A percentile compares a stretch with the other conserved stretches of the same genome.
These are phyloP conservation scores for Venustoraphidia nigricollis DNA, from an alignment of 2,888 invertebrate genomes.

Conservation along the genomic window DNA sequence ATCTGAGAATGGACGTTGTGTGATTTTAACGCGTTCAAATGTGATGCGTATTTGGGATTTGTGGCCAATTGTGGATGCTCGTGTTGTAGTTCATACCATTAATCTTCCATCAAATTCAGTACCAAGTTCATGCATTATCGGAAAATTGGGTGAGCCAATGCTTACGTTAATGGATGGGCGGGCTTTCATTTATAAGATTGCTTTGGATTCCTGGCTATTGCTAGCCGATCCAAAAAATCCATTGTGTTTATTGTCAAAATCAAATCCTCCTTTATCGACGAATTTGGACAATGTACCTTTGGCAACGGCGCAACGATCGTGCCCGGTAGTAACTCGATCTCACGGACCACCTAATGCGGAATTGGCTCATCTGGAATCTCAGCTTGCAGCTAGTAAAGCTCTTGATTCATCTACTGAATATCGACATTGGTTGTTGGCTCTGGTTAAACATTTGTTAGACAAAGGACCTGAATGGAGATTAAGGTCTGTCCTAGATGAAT, in stretches of 20 bases:
- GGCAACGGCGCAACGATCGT: conserved; percentile 23
- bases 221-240: conserved; percentile 36
- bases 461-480: conserved; percentile 60
- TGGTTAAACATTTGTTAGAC: conserved; percentile 39
- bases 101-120: conserved; percentile 2
- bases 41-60: conserved; percentile 45
- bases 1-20: conserved; percentile 29
- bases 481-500: conserved; percentile 57
- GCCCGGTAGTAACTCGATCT: conserved; percentile 15
- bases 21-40: conserved; percentile 39
- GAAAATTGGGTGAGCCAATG: conserved; percentile 55
- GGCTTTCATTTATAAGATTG: conserved; percentile 67
- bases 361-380: conserved; percentile 53
- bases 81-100: background rate
- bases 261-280: conserved; percentile 27
- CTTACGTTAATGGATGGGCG: conserved; percentile 73
- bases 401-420: conserved; percentile 59
- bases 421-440: conserved; percentile 51
- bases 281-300: conserved; percentile 21
- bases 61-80: background rate
- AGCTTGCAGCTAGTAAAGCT: conserved; percentile 51
- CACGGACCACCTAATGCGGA: conserved; percentile 28
- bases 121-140: conserved; percentile 37
- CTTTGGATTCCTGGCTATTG: conserved; percentile 55
- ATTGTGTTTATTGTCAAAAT: conserved; percentile 25